Evolutionary conservation across 92 coral and sea anemone genomes (phyloP).

Genomic region (Diadumene lineata): DNA sequence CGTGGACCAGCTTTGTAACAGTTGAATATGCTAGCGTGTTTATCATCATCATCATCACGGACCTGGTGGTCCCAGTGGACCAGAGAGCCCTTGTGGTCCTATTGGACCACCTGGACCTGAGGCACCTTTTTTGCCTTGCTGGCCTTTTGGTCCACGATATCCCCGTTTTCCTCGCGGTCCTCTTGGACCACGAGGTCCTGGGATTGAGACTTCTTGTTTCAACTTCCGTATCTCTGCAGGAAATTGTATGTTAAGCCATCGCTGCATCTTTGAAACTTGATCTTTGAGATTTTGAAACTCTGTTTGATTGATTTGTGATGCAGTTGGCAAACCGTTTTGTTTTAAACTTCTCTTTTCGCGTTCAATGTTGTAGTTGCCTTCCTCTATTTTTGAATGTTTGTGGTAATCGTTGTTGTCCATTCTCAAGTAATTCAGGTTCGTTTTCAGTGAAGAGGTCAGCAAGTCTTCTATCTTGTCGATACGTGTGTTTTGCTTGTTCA

Average conservation of each 20-base stretch:
- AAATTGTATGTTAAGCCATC: background rate
- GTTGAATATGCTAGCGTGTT: slow-evolving; percentile 1
- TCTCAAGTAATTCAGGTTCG: background rate
- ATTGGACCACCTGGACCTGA: slow-evolving; percentile 3
- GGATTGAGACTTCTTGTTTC: background rate
- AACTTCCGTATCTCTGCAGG: background rate
- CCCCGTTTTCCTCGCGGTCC: slow-evolving; percentile 23
- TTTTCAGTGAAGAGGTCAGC: background rate
- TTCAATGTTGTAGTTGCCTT: too few species aligned
- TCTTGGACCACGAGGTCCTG: slow-evolving; percentile 8
- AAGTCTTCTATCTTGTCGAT: background rate
- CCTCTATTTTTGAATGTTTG: background rate
- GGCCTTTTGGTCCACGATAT: slow-evolving; percentile 11
- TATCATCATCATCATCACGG: slow-evolving; percentile 8
- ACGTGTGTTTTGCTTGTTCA: background rate
- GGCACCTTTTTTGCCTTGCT: slow-evolving; percentile 21
- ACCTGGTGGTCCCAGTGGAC: slow-evolving; percentile 25
- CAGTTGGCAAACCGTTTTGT: background rate
- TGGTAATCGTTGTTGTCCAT: background rate
- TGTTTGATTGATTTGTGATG: too few species aligned
- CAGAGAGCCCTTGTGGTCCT: background rate
- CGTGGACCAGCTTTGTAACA: too few species aligned
- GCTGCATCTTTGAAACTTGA: background rate
- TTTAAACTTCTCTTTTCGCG: background rate
- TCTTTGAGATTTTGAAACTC: background rate